phyloP scores from a whole-genome alignment of 2,888 invertebrate species.

The Polydrusus cervinus region DNA sequence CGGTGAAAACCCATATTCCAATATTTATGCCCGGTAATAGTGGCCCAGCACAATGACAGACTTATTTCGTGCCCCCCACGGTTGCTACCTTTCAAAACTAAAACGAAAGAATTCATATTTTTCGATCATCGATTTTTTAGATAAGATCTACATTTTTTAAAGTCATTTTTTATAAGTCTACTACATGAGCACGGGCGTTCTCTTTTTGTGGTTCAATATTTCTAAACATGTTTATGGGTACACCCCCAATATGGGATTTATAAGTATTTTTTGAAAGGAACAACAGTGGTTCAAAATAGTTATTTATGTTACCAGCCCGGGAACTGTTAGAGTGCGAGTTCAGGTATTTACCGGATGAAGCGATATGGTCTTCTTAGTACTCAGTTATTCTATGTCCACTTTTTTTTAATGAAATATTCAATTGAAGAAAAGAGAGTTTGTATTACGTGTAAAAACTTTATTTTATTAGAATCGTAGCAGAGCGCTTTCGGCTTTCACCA shows the following conservation, averaged over 20 bases:
- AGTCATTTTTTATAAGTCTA: conserved; percentile 66
- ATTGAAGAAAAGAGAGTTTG: too few relatives aligned
- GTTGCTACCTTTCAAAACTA: conserved; percentile 63
- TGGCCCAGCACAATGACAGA: conserved; percentile 58
- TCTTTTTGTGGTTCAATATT: conserved; percentile 36
- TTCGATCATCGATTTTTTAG: conserved; percentile 70
- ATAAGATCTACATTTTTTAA: conserved; percentile 70
- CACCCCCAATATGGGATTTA: conserved; percentile 19
- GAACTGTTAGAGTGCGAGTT: too few relatives aligned
- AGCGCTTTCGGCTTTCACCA: too few relatives aligned
- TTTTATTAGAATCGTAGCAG: too few relatives aligned
- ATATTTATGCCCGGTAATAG: conserved; percentile 53
- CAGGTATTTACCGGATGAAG: too few relatives aligned
- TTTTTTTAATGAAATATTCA: too few relatives aligned
- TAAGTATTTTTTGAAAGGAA: background rate
- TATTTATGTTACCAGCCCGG: background rate
- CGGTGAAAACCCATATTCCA: conserved; percentile 15
- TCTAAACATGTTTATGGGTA: conserved; percentile 25
- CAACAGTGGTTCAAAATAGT: background rate
- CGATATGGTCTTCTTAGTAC: too few relatives aligned
- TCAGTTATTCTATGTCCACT: too few relatives aligned
- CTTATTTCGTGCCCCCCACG: conserved; percentile 60
- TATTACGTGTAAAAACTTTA: too few relatives aligned
- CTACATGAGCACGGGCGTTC: conserved; percentile 33
- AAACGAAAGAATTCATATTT: conserved; percentile 68